These are phyloP conservation scores for Pantherophis guttatus DNA, from an alignment of 2,113 vertebrate species.

Conservation along the genomic window DNA sequence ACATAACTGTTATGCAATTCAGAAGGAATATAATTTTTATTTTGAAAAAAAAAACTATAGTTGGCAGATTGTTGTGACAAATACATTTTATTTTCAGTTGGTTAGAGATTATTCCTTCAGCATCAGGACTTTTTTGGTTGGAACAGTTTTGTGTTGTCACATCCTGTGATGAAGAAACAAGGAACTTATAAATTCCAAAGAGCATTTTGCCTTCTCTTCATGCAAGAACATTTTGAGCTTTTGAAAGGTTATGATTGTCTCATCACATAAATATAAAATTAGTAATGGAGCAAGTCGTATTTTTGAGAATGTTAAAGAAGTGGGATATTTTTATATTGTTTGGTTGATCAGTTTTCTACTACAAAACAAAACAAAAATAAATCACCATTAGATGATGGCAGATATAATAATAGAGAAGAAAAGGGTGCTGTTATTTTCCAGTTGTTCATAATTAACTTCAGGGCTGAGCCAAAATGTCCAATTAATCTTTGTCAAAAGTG, in stretches of 20 bases:
- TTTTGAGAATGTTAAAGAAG: conserved; percentile 46
- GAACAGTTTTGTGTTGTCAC: fast-evolving
- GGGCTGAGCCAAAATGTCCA: background rate
- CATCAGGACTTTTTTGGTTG: background rate
- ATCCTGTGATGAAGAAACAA: conserved; percentile 26
- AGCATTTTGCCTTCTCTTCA: conserved; percentile 25
- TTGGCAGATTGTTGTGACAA: conserved; percentile 10
- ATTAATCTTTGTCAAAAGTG: background rate
- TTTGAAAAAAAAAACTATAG: background rate
- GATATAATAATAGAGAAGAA: background rate
- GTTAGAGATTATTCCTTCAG: background rate
- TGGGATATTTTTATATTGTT: conserved; percentile 46
- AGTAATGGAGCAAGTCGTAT: conserved; percentile 45
- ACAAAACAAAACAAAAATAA: conserved; percentile 9
- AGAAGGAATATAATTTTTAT: background rate
- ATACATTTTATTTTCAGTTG: background rate
- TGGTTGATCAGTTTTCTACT: conserved; percentile 19
- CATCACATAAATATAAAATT: background rate
- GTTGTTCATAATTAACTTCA: fast-evolving
- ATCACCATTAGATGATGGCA: background rate
- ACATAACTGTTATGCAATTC: background rate
- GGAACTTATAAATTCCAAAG: conserved; percentile 18
- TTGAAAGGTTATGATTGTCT: conserved; percentile 17
- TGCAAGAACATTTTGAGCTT: conserved; percentile 33
- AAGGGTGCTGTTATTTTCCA: fast-evolving